Evolutionary conservation across 1,140 invertebrate genomes (phyloP), one percentile per base, ranked within the genome.

Genomic region (Parasteatoda tepidariorum): DNA sequence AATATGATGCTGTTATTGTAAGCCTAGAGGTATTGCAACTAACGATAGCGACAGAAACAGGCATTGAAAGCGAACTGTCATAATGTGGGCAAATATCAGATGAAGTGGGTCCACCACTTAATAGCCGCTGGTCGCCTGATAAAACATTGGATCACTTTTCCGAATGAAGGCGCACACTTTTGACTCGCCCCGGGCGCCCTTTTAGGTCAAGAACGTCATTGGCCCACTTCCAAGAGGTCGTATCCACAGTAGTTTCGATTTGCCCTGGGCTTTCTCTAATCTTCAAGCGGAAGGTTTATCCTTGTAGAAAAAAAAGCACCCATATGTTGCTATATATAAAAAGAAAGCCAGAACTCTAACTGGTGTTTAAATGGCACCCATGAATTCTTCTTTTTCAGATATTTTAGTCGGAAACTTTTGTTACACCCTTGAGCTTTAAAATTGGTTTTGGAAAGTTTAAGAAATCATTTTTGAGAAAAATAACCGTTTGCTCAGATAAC

Each of bases 201-300:
- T 74, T 48, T 66, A 57, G 74, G 74, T 78, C 74, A 78, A 78
- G 74, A 78, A 31, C 74, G 74, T 78, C 61, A 38, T 78, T 78
- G 74, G 74, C 74, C 74, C 74, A 48, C 26, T 30, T 78, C 74
- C 74, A 78, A 78, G 33, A 78, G 74, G 74, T 78, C 74, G 74
- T 78, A 78, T 78, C 61, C 74, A n/a, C 34, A 15, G 41, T 61
- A 48, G 74, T 78, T 78, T 78, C 33, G 34, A n/a, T 66, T 18
- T 28, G 74, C 74, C 74, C 34, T n/a, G 26, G 62, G 74, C 74
- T 30, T 31, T 59, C 34, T 38, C 74, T 78, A 78, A 78, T 78
- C 74, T 78, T 34, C 28, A 59, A 78, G 64, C 74, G 74, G 74
- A 78, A 78, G 61, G 74, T 61, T 78, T 78, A 78, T 78, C 74